phyloP scores from a whole-genome alignment of 2,888 invertebrate genomes.

The Cynaeus angustus region DNA sequence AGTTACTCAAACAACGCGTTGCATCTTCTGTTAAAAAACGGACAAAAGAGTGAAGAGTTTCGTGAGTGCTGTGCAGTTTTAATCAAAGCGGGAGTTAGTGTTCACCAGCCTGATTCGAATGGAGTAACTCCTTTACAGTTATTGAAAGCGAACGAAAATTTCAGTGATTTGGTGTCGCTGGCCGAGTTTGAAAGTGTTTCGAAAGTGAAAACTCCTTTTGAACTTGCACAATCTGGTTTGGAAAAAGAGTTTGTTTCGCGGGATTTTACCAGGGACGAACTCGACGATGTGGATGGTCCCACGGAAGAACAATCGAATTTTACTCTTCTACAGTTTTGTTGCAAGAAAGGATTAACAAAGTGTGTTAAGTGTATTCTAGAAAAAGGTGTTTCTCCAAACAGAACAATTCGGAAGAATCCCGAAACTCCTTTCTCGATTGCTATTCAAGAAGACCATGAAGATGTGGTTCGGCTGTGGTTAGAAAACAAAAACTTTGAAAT shows the following conservation, averaged over 20 bases:
- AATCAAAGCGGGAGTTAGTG: not conserved
- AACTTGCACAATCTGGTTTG: not conserved
- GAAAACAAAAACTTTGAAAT: not conserved
- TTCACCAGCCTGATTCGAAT: conserved; percentile 1
- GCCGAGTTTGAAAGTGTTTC: not conserved
- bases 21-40: conserved; percentile 23
- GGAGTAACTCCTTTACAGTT: not conserved
- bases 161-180: not conserved
- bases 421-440: conserved; percentile 25
- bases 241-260: not conserved
- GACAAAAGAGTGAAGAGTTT: conserved; percentile 13
- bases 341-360: conserved; percentile 11
- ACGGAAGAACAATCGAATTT: conserved; percentile 1
- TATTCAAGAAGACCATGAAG: conserved; percentile 23
- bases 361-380: conserved; percentile 17
- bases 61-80: not conserved
- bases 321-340: conserved; percentile 23
- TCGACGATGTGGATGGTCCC: conserved; percentile 7
- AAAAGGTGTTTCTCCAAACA: conserved; percentile 24
- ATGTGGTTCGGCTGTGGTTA: conserved; percentile 6
- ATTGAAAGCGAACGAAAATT: not conserved
- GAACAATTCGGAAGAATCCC: conserved; percentile 5
- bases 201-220: not conserved
- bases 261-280: not conserved
- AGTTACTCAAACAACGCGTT: conserved; percentile 24